Percentiles rank a stretch among this genome's conserved stretches.
phyloP scores from a whole-genome alignment of 2,888 invertebrate genomes.

The Melinaea marsaeus region DNA sequence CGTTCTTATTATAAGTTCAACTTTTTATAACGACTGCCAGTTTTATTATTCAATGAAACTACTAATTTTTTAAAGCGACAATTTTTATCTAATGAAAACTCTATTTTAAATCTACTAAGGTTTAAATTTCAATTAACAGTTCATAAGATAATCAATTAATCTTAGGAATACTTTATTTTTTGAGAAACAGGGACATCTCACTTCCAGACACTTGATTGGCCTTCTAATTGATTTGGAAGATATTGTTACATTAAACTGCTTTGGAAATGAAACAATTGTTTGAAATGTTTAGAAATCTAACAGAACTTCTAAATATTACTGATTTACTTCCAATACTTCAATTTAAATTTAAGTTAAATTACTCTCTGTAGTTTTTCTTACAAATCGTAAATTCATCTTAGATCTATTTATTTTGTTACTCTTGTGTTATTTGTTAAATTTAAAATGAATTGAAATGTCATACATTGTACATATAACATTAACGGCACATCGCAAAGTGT shows the following conservation, averaged over 20 bases:
- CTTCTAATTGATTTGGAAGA: slow-evolving; percentile 12
- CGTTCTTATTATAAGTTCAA: not conserved
- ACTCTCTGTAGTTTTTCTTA: too few relatives aligned
- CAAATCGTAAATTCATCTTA: too few relatives aligned
- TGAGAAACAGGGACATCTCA: slow-evolving; percentile 5
- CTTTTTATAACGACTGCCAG: not conserved
- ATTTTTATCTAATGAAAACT: not conserved
- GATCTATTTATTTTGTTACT: too few relatives aligned
- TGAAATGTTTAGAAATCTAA: too few relatives aligned
- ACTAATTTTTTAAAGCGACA: slow-evolving; percentile 1
- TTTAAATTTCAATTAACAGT: slow-evolving; percentile 12
- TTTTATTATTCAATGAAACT: slow-evolving; percentile 2
- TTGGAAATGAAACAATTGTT: not conserved
- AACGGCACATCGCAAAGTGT: not conserved
- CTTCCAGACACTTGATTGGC: slow-evolving; percentile 10
- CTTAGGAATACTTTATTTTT: slow-evolving; percentile 12
- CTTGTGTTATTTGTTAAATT: too few relatives aligned
- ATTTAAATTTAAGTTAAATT: too few relatives aligned
- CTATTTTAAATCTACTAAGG: not conserved
- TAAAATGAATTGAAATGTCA: too few relatives aligned
- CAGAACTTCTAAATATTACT: too few relatives aligned
- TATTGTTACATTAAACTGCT: slow-evolving; percentile 9
- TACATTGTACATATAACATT: not conserved
- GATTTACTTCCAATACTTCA: too few relatives aligned
- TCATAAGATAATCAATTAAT: slow-evolving; percentile 12